phyloP scores from a whole-genome alignment of 2,113 vertebrate species.

The Cynocephalus volans region DNA sequence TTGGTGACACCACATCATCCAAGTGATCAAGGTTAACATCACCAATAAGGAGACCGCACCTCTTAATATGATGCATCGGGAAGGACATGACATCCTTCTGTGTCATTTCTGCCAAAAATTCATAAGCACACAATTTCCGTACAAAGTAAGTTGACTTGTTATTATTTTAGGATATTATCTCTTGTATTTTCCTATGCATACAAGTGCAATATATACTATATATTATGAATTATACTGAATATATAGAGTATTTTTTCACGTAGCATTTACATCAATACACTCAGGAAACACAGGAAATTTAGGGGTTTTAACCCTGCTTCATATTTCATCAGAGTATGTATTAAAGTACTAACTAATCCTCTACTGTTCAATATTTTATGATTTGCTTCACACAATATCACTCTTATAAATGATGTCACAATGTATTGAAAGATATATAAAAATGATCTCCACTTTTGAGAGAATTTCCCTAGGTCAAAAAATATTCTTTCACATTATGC shows the following conservation, averaged over 20 bases:
- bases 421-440: not conserved
- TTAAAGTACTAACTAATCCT: not conserved
- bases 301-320: not conserved
- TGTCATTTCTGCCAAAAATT: not conserved
- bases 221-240: not conserved
- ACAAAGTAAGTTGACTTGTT: not conserved
- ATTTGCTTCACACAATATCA: not conserved
- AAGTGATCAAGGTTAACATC: not conserved
- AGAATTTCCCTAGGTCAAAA: not conserved
- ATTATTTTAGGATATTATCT: not conserved
- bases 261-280: not conserved
- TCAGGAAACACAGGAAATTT: conserved; percentile 4
- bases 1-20: not conserved
- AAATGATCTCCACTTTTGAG: not conserved
- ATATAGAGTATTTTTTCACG: not conserved
- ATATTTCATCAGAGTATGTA: conserved; percentile 30
- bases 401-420: not conserved
- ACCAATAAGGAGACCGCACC: not conserved
- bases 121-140: not conserved
- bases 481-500: not conserved
- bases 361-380: not conserved
- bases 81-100: not conserved
- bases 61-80: not conserved
- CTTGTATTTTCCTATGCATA: conserved; percentile 5
- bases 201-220: not conserved